phyloP scores from a whole-genome alignment of 2,888 invertebrate genomes.

The Stegophylla sp. region DNA sequence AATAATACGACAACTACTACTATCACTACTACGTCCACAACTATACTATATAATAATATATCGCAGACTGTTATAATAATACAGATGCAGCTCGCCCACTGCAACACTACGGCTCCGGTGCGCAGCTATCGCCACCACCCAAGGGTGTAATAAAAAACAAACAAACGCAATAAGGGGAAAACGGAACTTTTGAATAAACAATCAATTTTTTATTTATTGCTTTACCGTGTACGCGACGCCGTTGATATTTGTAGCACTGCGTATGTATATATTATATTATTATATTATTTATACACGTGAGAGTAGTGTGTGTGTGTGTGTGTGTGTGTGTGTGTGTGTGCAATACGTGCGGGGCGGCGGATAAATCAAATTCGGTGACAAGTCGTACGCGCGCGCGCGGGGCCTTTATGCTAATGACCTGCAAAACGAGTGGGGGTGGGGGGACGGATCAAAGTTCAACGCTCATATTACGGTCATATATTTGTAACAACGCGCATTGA shows the following conservation, averaged over 20 bases:
- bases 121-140: not conserved
- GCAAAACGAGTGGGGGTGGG: slow-evolving; percentile 16
- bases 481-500: not conserved
- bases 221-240: not conserved
- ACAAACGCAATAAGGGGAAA: slow-evolving; percentile 39
- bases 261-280: not conserved
- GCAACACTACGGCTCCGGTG: not conserved
- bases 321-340: not conserved
- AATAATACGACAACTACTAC: too few relatives aligned
- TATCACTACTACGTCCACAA: too few relatives aligned
- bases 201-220: slow-evolving; percentile 58
- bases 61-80: too few relatives aligned
- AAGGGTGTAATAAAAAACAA: slow-evolving; percentile 57
- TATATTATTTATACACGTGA: not conserved
- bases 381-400: slow-evolving; percentile 33
- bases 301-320: too few relatives aligned
- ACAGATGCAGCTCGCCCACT: not conserved
- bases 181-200: slow-evolving; percentile 57
- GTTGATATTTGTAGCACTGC: slow-evolving; percentile 3
- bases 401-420: slow-evolving; percentile 50
- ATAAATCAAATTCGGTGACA: slow-evolving; percentile 58
- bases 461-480: not conserved
- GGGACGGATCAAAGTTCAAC: slow-evolving; percentile 25
- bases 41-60: too few relatives aligned
- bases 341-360: not conserved